These are phyloP conservation scores for Stylophora pistillata DNA, from an alignment of 64 coral and sea anemone genomes.

Conservation along the genomic window DNA sequence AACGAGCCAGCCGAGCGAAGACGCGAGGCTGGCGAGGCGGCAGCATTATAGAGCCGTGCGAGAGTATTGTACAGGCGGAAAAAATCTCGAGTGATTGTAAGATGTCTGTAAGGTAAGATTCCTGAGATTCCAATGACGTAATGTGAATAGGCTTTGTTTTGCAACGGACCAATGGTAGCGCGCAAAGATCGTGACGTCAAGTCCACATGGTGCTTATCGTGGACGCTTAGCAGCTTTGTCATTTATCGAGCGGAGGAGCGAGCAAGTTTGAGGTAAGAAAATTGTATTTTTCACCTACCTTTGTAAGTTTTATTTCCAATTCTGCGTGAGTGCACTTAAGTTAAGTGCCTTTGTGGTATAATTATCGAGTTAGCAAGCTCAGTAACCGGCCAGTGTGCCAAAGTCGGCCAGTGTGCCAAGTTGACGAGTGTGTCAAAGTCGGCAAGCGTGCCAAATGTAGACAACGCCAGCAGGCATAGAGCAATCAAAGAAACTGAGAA, in stretches of 20 bases:
- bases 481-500: background rate
- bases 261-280: slow-evolving; percentile 24
- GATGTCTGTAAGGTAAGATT: too few species aligned
- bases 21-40: too few species aligned
- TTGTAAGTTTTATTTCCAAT: slow-evolving; percentile 19
- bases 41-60: too few species aligned
- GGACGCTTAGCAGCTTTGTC: slow-evolving; percentile 14
- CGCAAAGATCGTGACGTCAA: too few species aligned
- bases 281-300: slow-evolving; percentile 5
- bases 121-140: too few species aligned
- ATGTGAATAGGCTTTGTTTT: too few species aligned
- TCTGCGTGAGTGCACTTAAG: background rate
- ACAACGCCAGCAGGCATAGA: background rate
- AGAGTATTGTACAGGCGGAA: too few species aligned
- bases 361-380: background rate
- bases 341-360: background rate
- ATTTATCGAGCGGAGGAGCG: slow-evolving; percentile 10
- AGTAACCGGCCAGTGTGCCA: background rate
- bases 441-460: slow-evolving; percentile 2
- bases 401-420: background rate
- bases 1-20: too few species aligned
- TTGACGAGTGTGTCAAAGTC: background rate
- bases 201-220: background rate
- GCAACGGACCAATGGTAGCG: too few species aligned
- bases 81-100: too few species aligned